Evolutionary conservation across 2,113 vertebrate species (phyloP).

Genomic region (Nannobrachium achirus): DNA sequence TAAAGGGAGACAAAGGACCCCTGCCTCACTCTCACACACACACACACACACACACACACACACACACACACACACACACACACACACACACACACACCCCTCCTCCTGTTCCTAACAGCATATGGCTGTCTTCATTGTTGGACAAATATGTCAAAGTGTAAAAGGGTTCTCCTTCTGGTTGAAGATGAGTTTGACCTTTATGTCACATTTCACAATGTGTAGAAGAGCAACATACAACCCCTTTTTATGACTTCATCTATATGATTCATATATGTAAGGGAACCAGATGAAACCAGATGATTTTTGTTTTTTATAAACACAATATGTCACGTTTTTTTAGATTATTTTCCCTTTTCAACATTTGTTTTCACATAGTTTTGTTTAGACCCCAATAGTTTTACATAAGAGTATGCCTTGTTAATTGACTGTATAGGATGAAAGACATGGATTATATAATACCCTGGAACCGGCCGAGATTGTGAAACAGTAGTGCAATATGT

Average conservation of each 20-base stretch:
- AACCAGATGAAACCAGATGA: not conserved
- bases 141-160: not conserved
- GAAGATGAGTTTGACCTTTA: not conserved
- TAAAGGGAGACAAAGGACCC: slow-evolving; percentile 64
- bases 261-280: not conserved
- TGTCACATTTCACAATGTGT: not conserved
- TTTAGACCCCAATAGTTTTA: no score
- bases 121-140: slow-evolving; percentile 5
- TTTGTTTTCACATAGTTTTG: no score
- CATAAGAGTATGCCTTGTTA: no score
- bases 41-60: slow-evolving; percentile 9
- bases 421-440: no score
- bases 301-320: not conserved
- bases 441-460: no score
- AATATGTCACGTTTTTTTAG: no score
- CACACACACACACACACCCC: slow-evolving; percentile 8
- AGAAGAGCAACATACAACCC: not conserved
- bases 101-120: slow-evolving; percentile 13
- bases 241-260: not conserved
- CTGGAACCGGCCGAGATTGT: no score
- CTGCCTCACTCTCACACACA: slow-evolving; percentile 9
- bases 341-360: no score
- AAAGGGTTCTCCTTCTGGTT: not conserved
- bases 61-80: slow-evolving; percentile 16
- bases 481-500: no score